Conservation (phyloP, 2,888 invertebrate genomes). For the Pseudoips prasinana region DNA sequence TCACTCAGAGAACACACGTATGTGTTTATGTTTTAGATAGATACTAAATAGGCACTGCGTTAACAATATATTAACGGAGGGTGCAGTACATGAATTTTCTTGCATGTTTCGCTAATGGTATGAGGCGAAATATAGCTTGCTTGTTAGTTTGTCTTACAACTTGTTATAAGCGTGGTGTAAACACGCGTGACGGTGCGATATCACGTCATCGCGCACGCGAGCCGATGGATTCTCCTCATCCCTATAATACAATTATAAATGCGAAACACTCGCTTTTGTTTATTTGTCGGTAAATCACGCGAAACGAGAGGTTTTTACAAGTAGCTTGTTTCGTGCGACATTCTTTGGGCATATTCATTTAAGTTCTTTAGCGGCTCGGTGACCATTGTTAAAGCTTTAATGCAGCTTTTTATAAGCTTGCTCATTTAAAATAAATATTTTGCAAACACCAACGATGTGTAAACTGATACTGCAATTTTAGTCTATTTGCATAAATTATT, state of each 20-base stretch:
- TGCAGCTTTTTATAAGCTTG: too few species aligned
- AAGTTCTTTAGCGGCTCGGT: too few species aligned
- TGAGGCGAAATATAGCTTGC: constrained; percentile 49
- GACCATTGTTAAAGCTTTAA: too few species aligned
- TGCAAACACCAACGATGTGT: too few species aligned
- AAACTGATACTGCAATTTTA: too few species aligned
- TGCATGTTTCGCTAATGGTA: constrained; percentile 46
- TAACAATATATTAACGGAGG: constrained; percentile 15
- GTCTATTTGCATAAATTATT: too few species aligned
- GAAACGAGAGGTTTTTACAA: constrained; percentile 34
- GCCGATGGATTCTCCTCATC: constrained; percentile 55
- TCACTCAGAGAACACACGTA: too few species aligned
- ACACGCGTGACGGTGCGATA: constrained; percentile 74
- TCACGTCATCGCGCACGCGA: constrained; percentile 76
- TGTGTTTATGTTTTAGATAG: too few species aligned
- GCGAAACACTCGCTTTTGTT: constrained; percentile 42
- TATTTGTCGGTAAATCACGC: constrained; percentile 51
- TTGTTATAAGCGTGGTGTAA: constrained; percentile 67
- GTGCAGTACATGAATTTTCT: constrained; percentile 43
- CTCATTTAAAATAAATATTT: too few species aligned
- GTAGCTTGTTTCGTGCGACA: constrained; percentile 3
- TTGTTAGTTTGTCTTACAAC: constrained; percentile 71
- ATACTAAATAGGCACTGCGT: too few species aligned
- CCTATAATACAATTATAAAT: constrained; percentile 56
- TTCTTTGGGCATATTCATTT: too few species aligned